Evolutionary conservation across 2,113 vertebrate genomes (phyloP).

Genomic region (Tylochromis polylepis): DNA sequence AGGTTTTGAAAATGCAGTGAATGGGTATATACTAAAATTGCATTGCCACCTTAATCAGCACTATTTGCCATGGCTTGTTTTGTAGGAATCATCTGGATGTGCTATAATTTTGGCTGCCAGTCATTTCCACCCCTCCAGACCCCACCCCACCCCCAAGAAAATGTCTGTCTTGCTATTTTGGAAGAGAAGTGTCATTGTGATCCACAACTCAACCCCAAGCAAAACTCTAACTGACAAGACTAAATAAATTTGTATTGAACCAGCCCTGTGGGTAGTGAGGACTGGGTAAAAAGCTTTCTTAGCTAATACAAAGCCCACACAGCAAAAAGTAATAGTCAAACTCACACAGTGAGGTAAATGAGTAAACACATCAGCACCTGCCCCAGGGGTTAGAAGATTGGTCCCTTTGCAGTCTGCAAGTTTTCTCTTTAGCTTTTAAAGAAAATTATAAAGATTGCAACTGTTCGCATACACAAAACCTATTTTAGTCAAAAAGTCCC

Average conservation of each 20-base stretch:
- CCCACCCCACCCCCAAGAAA: not conserved
- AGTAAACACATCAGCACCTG: slow-evolving; percentile 44
- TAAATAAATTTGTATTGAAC: slow-evolving; percentile 58
- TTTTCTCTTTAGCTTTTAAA: not conserved
- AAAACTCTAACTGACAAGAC: slow-evolving; percentile 35
- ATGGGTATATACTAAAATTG: not conserved
- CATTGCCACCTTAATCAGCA: not conserved
- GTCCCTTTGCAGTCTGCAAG: not conserved
- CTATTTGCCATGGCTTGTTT: not conserved
- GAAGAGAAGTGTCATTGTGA: slow-evolving; percentile 9
- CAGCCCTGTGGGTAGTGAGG: slow-evolving; percentile 23
- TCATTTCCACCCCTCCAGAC: not conserved
- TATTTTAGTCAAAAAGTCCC: not conserved
- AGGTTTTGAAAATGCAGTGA: not conserved
- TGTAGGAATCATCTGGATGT: not conserved
- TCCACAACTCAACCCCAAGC: slow-evolving; percentile 24
- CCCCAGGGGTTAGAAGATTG: not conserved
- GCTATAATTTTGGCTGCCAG: not conserved
- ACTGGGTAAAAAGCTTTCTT: slow-evolving; percentile 29
- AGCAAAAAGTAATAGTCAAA: slow-evolving; percentile 44
- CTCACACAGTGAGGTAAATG: slow-evolving; percentile 10
- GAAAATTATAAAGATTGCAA: not conserved
- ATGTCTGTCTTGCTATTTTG: slow-evolving; percentile 16
- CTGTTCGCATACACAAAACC: not conserved
- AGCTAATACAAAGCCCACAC: slow-evolving; percentile 17